Evolutionary conservation across 2,888 invertebrate genomes (phyloP).

Genomic region (Hedychridium roseum): DNA sequence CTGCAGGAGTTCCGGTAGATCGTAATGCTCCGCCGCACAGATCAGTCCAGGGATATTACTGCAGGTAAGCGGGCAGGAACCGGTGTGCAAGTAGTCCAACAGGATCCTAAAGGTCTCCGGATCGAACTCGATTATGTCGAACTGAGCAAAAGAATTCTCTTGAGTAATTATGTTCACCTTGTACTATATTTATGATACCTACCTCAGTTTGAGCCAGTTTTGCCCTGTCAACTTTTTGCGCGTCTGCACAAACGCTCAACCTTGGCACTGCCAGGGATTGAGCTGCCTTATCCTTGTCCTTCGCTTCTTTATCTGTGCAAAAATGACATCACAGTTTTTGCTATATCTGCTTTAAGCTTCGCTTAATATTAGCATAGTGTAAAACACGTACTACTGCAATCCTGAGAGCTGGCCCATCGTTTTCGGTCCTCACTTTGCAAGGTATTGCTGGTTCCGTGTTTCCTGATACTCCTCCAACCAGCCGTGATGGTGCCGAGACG

Average conservation of each 20-base stretch:
- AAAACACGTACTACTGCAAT: slow-evolving; percentile 86
- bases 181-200: too few species aligned
- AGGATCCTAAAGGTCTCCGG: slow-evolving; percentile 91
- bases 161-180: too few species aligned
- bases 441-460: slow-evolving; percentile 82
- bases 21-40: slow-evolving; percentile 94
- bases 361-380: too few species aligned
- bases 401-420: slow-evolving; percentile 91
- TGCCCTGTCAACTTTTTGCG: slow-evolving; percentile 91
- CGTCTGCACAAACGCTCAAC: slow-evolving; percentile 91
- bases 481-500: slow-evolving; percentile 88
- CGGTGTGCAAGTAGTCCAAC: slow-evolving; percentile 91
- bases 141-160: slow-evolving; percentile 74
- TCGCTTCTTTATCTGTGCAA: slow-evolving; percentile 81
- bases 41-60: slow-evolving; percentile 92
- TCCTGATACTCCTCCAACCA: slow-evolving; percentile 87
- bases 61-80: slow-evolving; percentile 90
- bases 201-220: slow-evolving; percentile 93
- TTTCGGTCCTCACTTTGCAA: slow-evolving; percentile 87
- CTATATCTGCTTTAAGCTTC: too few species aligned
- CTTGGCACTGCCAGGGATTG: slow-evolving; percentile 82
- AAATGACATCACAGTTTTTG: too few species aligned
- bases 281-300: slow-evolving; percentile 76
- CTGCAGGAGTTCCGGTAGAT: slow-evolving; percentile 88
- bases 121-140: slow-evolving; percentile 94